Base-by-base conservation (phyloP, 2,888 invertebrate genomes). In the Zaprionus lineosus region DNA sequence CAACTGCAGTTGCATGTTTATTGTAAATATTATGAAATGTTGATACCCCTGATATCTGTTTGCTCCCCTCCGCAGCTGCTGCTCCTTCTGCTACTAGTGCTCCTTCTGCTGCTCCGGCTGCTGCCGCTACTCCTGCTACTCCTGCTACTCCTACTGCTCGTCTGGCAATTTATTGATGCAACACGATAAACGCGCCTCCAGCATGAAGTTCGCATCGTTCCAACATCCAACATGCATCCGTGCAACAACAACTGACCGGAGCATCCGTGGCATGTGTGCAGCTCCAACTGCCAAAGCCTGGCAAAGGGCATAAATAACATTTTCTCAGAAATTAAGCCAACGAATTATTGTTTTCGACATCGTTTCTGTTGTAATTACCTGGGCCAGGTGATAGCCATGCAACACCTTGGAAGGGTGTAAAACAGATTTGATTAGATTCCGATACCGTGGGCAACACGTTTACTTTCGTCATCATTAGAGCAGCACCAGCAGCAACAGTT, bases 11-110 rank as follows among this genome's bases (percentile, higher is more conserved):
- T 86, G 84, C 86, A 85, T 84, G 86, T 83, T 84, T 83, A 78
- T 85, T 84, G 84, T 86, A 84, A 84, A 86, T 84, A 84, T 84
- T 84, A 84, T 84, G 84, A 84, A 86, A 83, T 86, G 85, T 75
- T 84, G 76, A 74, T 74, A 78, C 76, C 75, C 70, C 71, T 75
- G 66, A 65, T 60, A 82, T 71, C 61, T 58, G 65, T n/a, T n/a
- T n/a, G n/a, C n/a, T n/a, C n/a, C n/a, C 40, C 51, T 15, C 58
- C 55, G 14, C 55, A 55, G 37, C 44, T 55, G n/a, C n/a, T n/a
- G 31, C 59, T 52, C 33, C 53, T 58, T 33, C 50, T 48, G 31
- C 53, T 62, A 46, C 52, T 40, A 7, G 37, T 43, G 44, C 29
- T 33, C 46, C 51, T 37, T 47, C 40, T 78, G 74, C 61, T 58